Evolutionary conservation across 2,888 invertebrate species (phyloP).

Genomic region (Metalampra italica): DNA sequence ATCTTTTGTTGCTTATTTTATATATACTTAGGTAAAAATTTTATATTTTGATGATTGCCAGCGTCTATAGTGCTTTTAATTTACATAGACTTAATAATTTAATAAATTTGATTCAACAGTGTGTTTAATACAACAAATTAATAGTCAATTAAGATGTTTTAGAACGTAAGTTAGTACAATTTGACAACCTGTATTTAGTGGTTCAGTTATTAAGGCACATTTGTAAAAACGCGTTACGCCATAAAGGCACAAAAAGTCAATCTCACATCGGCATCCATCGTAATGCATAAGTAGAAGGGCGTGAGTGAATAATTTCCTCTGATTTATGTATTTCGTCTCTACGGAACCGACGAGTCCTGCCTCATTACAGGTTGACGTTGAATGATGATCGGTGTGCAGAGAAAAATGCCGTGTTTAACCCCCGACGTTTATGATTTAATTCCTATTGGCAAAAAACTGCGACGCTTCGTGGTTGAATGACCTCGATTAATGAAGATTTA

Average conservation of each 20-base stretch:
- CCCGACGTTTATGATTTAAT: conserved; percentile 58
- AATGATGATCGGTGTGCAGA: conserved; percentile 55
- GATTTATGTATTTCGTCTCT: conserved; percentile 53
- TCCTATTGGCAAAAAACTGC: conserved; percentile 47
- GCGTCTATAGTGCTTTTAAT: no score
- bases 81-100: no score
- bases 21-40: no score
- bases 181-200: no score
- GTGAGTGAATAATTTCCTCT: conserved; percentile 61
- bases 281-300: conserved; percentile 44
- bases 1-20: background rate
- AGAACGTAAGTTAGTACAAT: no score
- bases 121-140: no score
- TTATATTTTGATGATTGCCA: no score
- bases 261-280: conserved; percentile 40
- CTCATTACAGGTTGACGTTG: conserved; percentile 70
- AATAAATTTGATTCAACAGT: no score
- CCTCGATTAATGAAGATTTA: conserved; percentile 22
- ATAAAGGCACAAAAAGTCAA: conserved; percentile 12
- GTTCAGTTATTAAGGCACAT: no score
- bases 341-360: conserved; percentile 46
- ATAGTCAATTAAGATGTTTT: no score
- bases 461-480: conserved; percentile 29
- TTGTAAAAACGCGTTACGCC: conserved; percentile 11
- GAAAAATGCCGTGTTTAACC: conserved; percentile 63